Percentiles rank a stretch among this genome's conserved stretches.
These are phyloP conservation scores for Anser brachyrhynchus DNA, from an alignment of 2,113 vertebrate genomes.

Conservation along the genomic window DNA sequence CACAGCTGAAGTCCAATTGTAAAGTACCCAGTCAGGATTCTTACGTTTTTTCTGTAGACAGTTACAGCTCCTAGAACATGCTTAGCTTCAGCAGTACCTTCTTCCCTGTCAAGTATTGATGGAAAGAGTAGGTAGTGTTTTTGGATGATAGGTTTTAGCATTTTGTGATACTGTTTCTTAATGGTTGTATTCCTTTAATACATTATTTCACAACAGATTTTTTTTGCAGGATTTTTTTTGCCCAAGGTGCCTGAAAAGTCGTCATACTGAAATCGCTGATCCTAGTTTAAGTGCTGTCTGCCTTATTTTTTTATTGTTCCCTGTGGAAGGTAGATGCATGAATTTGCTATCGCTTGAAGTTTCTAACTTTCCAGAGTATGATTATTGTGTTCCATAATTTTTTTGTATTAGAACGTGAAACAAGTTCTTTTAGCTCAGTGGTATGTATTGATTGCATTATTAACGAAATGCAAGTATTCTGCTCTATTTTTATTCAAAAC, in stretches of 20 bases:
- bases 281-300: rapidly evolving
- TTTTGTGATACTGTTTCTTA: neutral
- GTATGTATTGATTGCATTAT: neutral
- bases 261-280: neutral
- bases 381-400: neutral
- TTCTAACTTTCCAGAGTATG: neutral
- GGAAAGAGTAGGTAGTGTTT: neutral
- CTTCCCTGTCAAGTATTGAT: neutral
- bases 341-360: neutral
- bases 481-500: neutral
- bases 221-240: neutral
- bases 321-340: neutral
- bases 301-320: neutral
- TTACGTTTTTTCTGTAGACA: neutral
- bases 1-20: neutral
- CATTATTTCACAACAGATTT: neutral
- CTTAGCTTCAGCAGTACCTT: neutral
- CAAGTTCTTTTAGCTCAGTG: neutral
- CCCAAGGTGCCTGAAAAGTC: neutral
- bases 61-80: neutral
- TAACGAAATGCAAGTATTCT: neutral
- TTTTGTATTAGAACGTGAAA: neutral
- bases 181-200: neutral
- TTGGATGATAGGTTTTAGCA: neutral
- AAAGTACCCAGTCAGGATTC: neutral